A percentile compares a stretch with the other conserved stretches of the same genome.
phyloP scores from a whole-genome alignment of 2,797 vertebrate genomes.

The Orestias chungarensis region DNA sequence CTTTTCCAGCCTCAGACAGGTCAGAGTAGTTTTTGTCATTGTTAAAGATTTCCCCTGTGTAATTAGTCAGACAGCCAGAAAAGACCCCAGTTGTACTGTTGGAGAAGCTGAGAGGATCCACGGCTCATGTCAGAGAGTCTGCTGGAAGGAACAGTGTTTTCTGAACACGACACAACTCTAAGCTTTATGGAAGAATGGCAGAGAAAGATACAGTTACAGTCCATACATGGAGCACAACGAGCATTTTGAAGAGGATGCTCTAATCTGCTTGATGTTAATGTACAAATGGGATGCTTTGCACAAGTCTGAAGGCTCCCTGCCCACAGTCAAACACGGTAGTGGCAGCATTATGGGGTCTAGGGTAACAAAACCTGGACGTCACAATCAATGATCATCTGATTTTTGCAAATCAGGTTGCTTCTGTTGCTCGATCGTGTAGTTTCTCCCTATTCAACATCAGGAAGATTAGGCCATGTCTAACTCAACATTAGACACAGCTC shows the following conservation, averaged over 20 bases:
- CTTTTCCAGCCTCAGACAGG: neutral
- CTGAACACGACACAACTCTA: neutral
- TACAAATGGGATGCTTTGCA: neutral
- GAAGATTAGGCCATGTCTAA: too few species aligned
- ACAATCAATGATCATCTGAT: too few species aligned
- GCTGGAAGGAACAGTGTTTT: neutral
- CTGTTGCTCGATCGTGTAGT: too few species aligned
- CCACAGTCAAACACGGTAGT: neutral
- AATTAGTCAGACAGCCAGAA: neutral
- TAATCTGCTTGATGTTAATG: neutral
- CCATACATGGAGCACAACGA: too few species aligned
- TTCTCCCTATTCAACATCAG: too few species aligned
- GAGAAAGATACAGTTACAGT: neutral
- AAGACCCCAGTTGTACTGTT: neutral
- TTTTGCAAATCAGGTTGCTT: too few species aligned
- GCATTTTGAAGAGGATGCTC: too few species aligned
- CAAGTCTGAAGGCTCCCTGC: neutral
- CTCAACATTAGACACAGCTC: too few species aligned
- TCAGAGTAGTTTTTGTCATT: too few species aligned
- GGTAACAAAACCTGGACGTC: too few species aligned
- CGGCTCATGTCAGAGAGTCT: neutral
- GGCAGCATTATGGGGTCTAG: too few species aligned
- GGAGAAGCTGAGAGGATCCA: neutral
- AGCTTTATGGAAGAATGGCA: neutral
- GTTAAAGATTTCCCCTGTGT: neutral